Evolutionary conservation across 2,888 invertebrate genomes (phyloP).

Genomic region (Drosophila crucigera): DNA sequence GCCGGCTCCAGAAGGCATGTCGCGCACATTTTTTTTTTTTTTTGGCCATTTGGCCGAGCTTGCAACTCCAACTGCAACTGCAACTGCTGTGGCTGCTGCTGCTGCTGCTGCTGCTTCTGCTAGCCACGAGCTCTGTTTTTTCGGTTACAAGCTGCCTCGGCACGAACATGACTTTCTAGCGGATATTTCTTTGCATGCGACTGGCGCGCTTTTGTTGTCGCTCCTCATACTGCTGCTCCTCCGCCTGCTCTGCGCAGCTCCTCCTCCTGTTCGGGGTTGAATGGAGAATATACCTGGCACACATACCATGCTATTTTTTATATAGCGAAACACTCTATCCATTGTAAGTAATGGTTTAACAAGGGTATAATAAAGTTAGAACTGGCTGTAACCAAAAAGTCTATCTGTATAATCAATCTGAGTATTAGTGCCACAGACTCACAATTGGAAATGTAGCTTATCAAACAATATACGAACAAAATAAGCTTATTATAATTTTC

Average conservation of each 20-base stretch:
- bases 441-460: background rate
- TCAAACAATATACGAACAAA: background rate
- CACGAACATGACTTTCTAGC: conserved; percentile 82
- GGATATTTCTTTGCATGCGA: conserved; percentile 77
- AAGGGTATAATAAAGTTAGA: background rate
- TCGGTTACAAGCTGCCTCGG: conserved; percentile 51
- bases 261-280: conserved; percentile 1
- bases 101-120: conserved; percentile 25
- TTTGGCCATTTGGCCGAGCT: conserved; percentile 59
- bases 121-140: conserved; percentile 23
- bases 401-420: background rate
- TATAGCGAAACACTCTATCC: background rate
- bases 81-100: conserved; percentile 27
- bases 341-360: background rate
- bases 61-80: conserved; percentile 9
- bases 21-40: conserved; percentile 37
- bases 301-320: conserved; percentile 51
- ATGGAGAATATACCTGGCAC: conserved; percentile 18
- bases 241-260: background rate
- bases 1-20: conserved; percentile 54
- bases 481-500: no score
- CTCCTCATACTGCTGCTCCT: conserved; percentile 4
- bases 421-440: background rate
- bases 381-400: background rate
- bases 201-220: conserved; percentile 70